A percentile compares a stretch with the other conserved stretches of the same genome.
Conservation (phyloP, 2,797 vertebrate genomes). For the Hoplostethus atlanticus region DNA sequence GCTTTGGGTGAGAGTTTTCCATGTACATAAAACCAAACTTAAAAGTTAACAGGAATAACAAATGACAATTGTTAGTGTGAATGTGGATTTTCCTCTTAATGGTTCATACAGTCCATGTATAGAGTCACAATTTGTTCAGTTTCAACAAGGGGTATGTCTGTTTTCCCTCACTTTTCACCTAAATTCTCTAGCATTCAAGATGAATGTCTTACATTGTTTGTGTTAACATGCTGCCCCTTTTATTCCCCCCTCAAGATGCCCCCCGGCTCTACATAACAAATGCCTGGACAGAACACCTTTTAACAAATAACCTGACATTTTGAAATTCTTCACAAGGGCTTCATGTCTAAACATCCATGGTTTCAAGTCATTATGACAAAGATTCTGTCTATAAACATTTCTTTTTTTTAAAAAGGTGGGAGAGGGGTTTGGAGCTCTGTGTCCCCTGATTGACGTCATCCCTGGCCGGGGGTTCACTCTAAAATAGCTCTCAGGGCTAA, state of each 20-base stretch:
- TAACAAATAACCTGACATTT: conserved; percentile 13
- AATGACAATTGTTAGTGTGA: not conserved
- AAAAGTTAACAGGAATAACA: not conserved
- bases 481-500: conserved; percentile 84
- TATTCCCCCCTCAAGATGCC: not conserved
- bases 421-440: conserved; percentile 58
- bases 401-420: conserved; percentile 27
- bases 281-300: not conserved
- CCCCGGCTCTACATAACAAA: conserved; percentile 4
- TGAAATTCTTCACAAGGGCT: conserved; percentile 31
- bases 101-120: too few species aligned
- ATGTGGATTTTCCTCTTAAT: too few species aligned
- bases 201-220: conserved; percentile 1
- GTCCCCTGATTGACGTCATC: conserved; percentile 81
- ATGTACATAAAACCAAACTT: not conserved
- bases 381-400: not conserved
- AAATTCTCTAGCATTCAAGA: not conserved
- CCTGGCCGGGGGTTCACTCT: conserved; percentile 73
- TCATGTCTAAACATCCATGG: conserved; percentile 39
- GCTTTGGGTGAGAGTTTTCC: too few species aligned
- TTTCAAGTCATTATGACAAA: conserved; percentile 3
- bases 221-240: not conserved
- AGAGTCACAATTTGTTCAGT: too few species aligned
- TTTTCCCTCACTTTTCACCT: too few species aligned
- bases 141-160: too few species aligned